Percentiles rank a stretch among this genome's conserved stretches.
Conservation (phyloP, 2,888 invertebrate species). For the Drosophila acutilabella region DNA sequence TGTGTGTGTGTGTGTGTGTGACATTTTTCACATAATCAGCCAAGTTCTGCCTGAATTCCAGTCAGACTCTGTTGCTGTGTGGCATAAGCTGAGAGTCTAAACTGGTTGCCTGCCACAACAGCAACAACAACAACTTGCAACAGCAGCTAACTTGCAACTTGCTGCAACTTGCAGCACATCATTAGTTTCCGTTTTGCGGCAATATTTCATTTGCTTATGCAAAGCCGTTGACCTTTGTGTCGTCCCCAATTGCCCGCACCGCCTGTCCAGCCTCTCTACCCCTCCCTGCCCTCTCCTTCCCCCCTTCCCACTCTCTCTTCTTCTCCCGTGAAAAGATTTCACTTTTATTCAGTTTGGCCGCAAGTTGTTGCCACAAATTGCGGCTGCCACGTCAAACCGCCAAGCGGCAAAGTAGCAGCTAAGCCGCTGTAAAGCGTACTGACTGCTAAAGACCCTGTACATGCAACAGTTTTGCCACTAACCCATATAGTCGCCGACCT, state of each 20-base stretch:
- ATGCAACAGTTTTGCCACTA: too few relatives aligned
- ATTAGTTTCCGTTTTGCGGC: constrained; percentile 83
- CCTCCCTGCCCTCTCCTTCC: neutral
- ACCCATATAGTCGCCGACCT: too few relatives aligned
- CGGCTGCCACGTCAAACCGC: constrained; percentile 54
- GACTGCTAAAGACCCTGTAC: too few relatives aligned
- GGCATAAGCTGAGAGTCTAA: constrained; percentile 53
- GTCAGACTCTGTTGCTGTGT: constrained; percentile 62
- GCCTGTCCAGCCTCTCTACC: too few relatives aligned
- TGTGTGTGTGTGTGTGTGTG: constrained; percentile 58
- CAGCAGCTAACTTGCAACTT: constrained; percentile 4
- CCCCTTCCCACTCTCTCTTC: neutral
- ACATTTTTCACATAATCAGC: constrained; percentile 82
- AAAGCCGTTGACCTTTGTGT: constrained; percentile 74
- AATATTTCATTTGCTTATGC: constrained; percentile 82
- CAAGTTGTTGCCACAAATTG: constrained; percentile 52
- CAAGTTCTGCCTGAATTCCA: constrained; percentile 77
- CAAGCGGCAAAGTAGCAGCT: neutral
- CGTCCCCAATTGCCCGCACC: constrained; percentile 25
- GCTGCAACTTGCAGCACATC: constrained; percentile 72
- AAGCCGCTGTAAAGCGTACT: too few relatives aligned
- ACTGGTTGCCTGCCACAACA: constrained; percentile 56
- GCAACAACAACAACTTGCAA: constrained; percentile 22
- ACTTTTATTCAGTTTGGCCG: constrained; percentile 60
- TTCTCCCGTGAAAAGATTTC: constrained; percentile 56